Percentiles rank a stretch among this genome's conserved stretches.
Conservation (phyloP, 2,888 invertebrate genomes). For the Lasioglossum figueresi region DNA sequence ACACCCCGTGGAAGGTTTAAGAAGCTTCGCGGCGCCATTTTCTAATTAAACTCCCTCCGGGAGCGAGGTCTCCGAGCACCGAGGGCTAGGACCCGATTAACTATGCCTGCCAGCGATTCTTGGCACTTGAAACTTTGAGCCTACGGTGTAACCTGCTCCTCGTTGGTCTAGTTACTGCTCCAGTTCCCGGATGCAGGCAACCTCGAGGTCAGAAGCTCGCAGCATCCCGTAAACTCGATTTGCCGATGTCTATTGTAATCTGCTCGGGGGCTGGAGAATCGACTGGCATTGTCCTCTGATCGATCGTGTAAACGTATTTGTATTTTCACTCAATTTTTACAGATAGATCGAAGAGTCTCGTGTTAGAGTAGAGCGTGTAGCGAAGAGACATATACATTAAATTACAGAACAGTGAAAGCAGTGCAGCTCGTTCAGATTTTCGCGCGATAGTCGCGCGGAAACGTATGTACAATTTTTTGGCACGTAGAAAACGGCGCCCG, state of each 20-base stretch:
- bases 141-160: neutral
- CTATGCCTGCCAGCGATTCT: neutral
- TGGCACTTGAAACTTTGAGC: neutral
- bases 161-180: neutral
- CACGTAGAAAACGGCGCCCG: neutral
- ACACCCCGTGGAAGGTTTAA: neutral
- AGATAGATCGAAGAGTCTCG: neutral
- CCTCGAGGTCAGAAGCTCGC: neutral
- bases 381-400: neutral
- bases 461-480: constrained; percentile 49
- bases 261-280: neutral
- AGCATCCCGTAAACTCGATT: neutral
- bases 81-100: neutral
- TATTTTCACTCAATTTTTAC: constrained; percentile 1
- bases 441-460: neutral
- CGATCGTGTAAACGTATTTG: neutral
- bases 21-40: neutral
- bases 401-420: neutral
- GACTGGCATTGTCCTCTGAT: neutral
- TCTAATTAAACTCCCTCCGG: neutral
- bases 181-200: neutral
- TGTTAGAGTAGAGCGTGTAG: neutral
- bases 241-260: neutral
- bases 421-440: neutral
- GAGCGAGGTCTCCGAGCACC: neutral